phyloP scores from a whole-genome alignment of 1,140 invertebrate species.

The Drosophila melanica region DNA sequence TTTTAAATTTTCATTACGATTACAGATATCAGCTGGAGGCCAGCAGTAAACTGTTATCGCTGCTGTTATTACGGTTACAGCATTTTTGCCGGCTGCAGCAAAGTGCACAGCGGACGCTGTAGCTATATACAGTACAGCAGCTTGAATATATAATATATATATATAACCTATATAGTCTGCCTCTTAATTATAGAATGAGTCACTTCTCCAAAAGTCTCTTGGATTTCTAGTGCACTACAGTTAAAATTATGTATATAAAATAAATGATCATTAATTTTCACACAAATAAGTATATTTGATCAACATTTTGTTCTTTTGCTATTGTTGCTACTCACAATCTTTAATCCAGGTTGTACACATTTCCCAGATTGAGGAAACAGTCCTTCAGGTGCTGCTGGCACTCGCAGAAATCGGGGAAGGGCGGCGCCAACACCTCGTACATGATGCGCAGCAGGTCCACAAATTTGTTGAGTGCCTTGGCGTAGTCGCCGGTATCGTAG shows the following conservation, averaged over 20 bases:
- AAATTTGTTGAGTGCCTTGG: constrained; percentile 88
- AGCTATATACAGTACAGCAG: not conserved
- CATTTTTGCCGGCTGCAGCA: constrained; percentile 56
- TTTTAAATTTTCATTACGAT: not conserved
- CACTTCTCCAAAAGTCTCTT: not conserved
- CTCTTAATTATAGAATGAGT: too few relatives aligned
- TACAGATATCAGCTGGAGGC: constrained; percentile 28
- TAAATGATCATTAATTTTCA: constrained; percentile 5
- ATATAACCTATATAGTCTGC: not conserved
- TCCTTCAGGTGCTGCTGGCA: constrained; percentile 92
- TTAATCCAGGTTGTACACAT: constrained; percentile 83
- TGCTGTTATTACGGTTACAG: constrained; percentile 55
- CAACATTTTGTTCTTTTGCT: too few relatives aligned
- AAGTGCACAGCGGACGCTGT: constrained; percentile 49
- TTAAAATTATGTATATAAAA: constrained; percentile 17
- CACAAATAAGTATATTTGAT: too few relatives aligned
- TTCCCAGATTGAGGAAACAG: constrained; percentile 89
- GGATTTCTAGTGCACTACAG: not conserved
- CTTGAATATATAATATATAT: constrained; percentile 3
- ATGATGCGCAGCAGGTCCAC: constrained; percentile 89
- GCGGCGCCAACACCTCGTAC: constrained; percentile 89
- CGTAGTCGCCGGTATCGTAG: constrained; percentile 87
- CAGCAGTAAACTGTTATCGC: constrained; percentile 51
- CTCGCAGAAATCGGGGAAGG: constrained; percentile 92
- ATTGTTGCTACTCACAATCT: too few relatives aligned